phyloP scores from a whole-genome alignment of 2,888 invertebrate genomes.

The Eugnorisma glareosa region DNA sequence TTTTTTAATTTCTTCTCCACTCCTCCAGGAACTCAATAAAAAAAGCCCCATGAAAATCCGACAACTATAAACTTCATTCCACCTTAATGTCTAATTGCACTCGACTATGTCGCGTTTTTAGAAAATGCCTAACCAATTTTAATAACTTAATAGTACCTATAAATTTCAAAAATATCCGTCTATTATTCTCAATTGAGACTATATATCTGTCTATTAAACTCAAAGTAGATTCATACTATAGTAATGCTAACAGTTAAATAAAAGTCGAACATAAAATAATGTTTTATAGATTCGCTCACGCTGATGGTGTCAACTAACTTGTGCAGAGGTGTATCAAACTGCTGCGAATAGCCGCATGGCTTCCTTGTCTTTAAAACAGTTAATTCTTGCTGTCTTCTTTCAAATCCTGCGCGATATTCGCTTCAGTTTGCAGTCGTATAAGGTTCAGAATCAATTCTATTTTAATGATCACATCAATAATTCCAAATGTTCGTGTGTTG shows the following conservation, averaged over 20 bases:
- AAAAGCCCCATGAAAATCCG: no score
- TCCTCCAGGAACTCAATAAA: no score
- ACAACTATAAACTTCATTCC: no score
- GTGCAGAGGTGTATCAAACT: background rate
- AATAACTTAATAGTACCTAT: no score
- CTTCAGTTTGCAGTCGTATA: background rate
- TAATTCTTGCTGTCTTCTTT: background rate
- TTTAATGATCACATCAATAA: background rate
- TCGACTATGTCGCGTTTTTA: no score
- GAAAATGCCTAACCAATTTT: no score
- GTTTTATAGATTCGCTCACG: background rate
- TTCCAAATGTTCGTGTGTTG: background rate
- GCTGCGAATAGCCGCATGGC: background rate
- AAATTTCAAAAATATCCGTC: no score
- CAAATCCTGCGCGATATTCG: background rate
- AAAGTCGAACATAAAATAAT: background rate
- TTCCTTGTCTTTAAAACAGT: background rate
- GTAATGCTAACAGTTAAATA: background rate
- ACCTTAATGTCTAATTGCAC: no score
- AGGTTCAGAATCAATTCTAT: background rate
- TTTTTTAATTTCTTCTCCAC: no score
- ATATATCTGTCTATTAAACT: constrained; percentile 1
- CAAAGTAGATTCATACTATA: constrained; percentile 7
- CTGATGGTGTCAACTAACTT: background rate
- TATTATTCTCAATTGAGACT: constrained; percentile 14